Evolutionary conservation across 2,888 invertebrate species (phyloP).

Genomic region (Cacoxenus indagator): DNA sequence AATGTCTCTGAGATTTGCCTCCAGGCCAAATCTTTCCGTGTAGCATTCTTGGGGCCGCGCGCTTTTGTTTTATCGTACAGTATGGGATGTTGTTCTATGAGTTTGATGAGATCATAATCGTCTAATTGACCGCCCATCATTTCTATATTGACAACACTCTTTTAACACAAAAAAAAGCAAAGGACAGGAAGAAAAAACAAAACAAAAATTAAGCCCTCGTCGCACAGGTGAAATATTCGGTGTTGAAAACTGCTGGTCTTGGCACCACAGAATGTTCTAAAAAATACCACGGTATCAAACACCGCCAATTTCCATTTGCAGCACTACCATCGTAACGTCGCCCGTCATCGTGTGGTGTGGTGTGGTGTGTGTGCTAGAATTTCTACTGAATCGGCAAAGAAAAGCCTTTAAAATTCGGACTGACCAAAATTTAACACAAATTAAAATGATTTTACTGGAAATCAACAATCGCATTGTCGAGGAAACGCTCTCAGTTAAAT

Average conservation of each 20-base stretch:
- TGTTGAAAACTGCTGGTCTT: too few relatives aligned
- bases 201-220: too few relatives aligned
- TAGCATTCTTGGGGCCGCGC: slow-evolving; percentile 52
- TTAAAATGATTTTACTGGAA: slow-evolving; percentile 93
- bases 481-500: slow-evolving; percentile 95
- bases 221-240: too few relatives aligned
- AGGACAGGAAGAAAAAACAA: too few relatives aligned
- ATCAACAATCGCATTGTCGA: slow-evolving; percentile 99
- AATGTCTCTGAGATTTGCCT: slow-evolving; percentile 51
- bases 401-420: slow-evolving; percentile 35
- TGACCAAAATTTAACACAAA: slow-evolving; percentile 19
- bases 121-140: slow-evolving; percentile 41
- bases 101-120: slow-evolving; percentile 53
- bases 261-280: too few relatives aligned
- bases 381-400: slow-evolving; percentile 43
- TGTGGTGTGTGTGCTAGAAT: slow-evolving; percentile 49
- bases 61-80: slow-evolving; percentile 60
- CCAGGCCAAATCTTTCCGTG: slow-evolving; percentile 62
- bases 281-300: too few relatives aligned
- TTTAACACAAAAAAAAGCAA: too few relatives aligned
- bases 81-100: slow-evolving; percentile 58
- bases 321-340: background rate
- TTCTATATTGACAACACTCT: too few relatives aligned
- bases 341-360: slow-evolving; percentile 36
- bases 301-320: background rate